These are phyloP conservation scores for Monodelphis domestica DNA, from an alignment of 2,797 vertebrate genomes.

Conservation along the genomic window DNA sequence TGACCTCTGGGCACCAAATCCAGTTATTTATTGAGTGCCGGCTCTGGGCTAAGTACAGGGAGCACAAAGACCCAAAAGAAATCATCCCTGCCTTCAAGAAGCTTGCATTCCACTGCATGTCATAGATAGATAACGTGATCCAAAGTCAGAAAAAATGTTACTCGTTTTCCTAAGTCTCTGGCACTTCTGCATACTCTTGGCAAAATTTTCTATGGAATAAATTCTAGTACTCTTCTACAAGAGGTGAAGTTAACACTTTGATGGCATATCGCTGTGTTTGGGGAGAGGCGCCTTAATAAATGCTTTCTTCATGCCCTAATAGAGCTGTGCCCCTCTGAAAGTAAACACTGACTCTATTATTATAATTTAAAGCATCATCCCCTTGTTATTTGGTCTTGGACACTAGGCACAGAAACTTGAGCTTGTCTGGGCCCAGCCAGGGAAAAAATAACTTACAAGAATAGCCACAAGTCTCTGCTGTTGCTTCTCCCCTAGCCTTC, in stretches of 20 bases:
- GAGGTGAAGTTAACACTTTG: background rate
- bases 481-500: background rate
- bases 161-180: background rate
- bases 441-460: conserved; percentile 29
- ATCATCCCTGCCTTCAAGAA: background rate
- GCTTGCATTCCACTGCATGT: background rate
- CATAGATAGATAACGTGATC: background rate
- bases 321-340: background rate
- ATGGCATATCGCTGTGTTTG: background rate
- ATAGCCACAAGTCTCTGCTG: background rate
- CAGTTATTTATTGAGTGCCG: background rate
- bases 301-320: accelerated
- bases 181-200: background rate
- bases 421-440: accelerated
- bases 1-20: background rate
- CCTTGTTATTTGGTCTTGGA: background rate
- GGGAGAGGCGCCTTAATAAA: background rate
- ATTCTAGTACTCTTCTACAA: background rate
- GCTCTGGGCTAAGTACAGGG: background rate
- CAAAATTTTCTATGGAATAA: background rate
- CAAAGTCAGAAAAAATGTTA: background rate
- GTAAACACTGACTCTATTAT: background rate
- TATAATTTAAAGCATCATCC: background rate
- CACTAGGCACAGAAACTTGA: background rate
- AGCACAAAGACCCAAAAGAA: background rate